Conservation (phyloP, 2,888 invertebrate species). For the Temnothorax unifasciatus region DNA sequence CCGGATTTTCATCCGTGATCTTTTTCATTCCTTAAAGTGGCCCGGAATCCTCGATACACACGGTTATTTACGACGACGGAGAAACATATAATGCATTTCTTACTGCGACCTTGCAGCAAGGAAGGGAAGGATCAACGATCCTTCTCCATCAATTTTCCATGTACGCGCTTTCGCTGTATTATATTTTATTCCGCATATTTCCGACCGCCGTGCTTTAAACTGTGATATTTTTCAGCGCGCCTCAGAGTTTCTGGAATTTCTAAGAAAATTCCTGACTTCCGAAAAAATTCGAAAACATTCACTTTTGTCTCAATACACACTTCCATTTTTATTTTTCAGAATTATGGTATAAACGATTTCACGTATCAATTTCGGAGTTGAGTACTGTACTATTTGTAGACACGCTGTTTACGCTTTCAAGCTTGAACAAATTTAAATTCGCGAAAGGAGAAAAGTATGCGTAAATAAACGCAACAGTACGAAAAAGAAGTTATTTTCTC, state of each 20-base stretch:
- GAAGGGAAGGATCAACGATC: neutral
- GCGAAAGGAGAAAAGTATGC: neutral
- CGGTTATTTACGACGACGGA: slow-evolving; percentile 23
- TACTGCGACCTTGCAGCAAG: neutral
- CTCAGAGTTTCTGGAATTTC: neutral
- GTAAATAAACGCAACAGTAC: slow-evolving; percentile 6
- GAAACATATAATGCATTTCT: neutral
- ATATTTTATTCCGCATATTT: slow-evolving; percentile 19
- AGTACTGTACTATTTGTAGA: neutral
- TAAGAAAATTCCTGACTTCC: neutral
- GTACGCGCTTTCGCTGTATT: neutral
- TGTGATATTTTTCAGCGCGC: neutral
- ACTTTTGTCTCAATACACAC: too few relatives aligned
- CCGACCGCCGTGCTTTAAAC: neutral
- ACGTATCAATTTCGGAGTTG: neutral
- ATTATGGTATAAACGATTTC: neutral
- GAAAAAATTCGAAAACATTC: neutral
- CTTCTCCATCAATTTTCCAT: slow-evolving; percentile 12
- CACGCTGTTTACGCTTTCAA: neutral
- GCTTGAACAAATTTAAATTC: neutral
- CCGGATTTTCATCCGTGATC: slow-evolving; percentile 20
- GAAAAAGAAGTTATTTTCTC: slow-evolving; percentile 24
- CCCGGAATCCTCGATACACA: slow-evolving; percentile 6
- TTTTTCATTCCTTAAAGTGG: slow-evolving; percentile 46
- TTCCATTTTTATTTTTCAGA: neutral